These are phyloP conservation scores for Bryconaethiops microstoma DNA, from an alignment of 2,797 vertebrate species.

Conservation along the genomic window DNA sequence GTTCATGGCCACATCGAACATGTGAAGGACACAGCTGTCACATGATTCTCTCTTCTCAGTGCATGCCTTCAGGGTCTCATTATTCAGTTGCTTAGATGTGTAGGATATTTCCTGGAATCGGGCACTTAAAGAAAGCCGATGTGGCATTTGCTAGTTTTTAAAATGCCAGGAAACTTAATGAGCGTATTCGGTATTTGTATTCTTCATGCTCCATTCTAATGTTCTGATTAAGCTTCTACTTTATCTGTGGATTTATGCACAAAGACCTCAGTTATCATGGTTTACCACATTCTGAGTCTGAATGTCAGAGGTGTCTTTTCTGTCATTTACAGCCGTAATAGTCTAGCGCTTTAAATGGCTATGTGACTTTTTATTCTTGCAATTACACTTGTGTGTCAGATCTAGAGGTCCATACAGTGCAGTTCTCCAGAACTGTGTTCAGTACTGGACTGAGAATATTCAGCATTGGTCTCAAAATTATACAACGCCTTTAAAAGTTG, in stretches of 20 bases:
- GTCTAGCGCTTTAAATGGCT: not conserved
- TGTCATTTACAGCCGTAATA: not conserved
- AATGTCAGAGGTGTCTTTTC: not conserved
- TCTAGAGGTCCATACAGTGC: not conserved
- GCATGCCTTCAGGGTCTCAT: not conserved
- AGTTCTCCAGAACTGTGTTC: no score
- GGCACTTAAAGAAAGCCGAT: not conserved
- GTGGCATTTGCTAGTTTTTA: not conserved
- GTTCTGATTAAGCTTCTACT: not conserved
- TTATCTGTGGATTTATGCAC: not conserved
- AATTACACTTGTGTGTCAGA: not conserved
- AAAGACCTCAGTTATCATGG: not conserved
- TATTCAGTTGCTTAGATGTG: not conserved
- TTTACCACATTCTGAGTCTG: not conserved
- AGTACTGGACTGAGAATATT: not conserved
- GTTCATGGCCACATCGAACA: slow-evolving; percentile 10
- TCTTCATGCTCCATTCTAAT: not conserved
- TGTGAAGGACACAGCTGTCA: slow-evolving; percentile 20
- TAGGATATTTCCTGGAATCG: not conserved
- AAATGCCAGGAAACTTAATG: not conserved
- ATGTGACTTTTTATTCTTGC: not conserved
- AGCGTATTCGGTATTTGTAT: not conserved
- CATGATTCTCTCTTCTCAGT: slow-evolving; percentile 2
- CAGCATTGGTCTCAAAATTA: not conserved
- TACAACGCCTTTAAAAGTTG: no score